Conservation (phyloP, 2,888 invertebrate species). For the Calliopum simillimum region DNA sequence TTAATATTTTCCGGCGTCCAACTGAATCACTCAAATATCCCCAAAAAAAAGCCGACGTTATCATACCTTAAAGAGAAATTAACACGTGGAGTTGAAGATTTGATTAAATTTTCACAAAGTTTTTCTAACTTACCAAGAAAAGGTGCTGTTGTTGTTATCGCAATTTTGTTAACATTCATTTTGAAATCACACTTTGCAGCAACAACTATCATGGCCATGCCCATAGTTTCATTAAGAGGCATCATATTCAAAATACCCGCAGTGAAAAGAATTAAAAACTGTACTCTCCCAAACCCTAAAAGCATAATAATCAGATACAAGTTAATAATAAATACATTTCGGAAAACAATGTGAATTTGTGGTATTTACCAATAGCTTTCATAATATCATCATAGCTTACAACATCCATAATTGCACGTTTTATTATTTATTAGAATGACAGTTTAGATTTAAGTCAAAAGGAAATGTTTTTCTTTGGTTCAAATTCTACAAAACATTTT, state of each 20-base stretch:
- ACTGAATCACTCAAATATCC: constrained; percentile 50
- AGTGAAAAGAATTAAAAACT: constrained; percentile 46
- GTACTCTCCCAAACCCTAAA: constrained; percentile 49
- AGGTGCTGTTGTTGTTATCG: constrained; percentile 44
- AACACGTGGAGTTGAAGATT: neutral
- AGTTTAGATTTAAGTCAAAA: too few relatives aligned
- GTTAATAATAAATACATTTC: neutral
- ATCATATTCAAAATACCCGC: constrained; percentile 51
- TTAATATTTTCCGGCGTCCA: constrained; percentile 50
- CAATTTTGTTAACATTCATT: constrained; percentile 43
- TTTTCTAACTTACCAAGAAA: constrained; percentile 39
- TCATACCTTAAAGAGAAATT: constrained; percentile 46
- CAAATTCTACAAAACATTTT: too few relatives aligned
- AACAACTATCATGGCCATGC: constrained; percentile 50
- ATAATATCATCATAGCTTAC: constrained; percentile 15
- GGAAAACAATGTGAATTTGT: neutral
- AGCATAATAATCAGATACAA: neutral
- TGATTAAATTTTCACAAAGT: too few relatives aligned
- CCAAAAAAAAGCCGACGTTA: constrained; percentile 52
- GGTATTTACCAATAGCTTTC: constrained; percentile 21
- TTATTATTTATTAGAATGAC: too few relatives aligned
- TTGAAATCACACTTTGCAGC: constrained; percentile 49
- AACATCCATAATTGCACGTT: too few relatives aligned
- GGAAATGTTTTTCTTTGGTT: too few relatives aligned
- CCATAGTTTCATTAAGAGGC: constrained; percentile 53